Percentiles rank a stretch among this genome's conserved stretches.
phyloP scores from a whole-genome alignment of 2,888 invertebrate species.

The Apamea epomidion region DNA sequence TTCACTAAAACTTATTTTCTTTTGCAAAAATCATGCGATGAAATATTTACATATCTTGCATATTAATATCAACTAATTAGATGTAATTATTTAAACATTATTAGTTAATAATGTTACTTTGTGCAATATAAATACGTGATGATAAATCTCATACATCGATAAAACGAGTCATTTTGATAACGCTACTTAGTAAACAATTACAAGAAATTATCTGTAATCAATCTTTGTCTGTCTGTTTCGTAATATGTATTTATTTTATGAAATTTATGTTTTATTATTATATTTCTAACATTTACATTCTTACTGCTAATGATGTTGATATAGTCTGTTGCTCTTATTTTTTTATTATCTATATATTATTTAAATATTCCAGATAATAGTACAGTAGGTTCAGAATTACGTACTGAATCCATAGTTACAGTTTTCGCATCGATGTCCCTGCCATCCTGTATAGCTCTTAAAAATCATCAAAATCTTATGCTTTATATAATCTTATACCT shows the following conservation, averaged over 20 bases:
- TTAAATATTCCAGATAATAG: too few relatives aligned
- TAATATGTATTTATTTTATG: constrained; percentile 15
- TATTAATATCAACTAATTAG: constrained; percentile 23
- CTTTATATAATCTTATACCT: too few relatives aligned
- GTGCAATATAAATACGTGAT: constrained; percentile 55
- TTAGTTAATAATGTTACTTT: constrained; percentile 33
- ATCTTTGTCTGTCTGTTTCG: constrained; percentile 9
- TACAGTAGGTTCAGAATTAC: too few relatives aligned
- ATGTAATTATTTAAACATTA: constrained; percentile 36
- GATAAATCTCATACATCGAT: constrained; percentile 47
- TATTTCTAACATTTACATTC: too few relatives aligned
- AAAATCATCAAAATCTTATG: background rate
- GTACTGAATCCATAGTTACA: too few relatives aligned
- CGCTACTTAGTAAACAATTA: constrained; percentile 37
- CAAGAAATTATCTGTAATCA: constrained; percentile 28
- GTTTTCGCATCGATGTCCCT: too few relatives aligned
- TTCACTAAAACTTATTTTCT: constrained; percentile 5
- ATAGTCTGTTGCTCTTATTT: too few relatives aligned
- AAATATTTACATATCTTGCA: constrained; percentile 23
- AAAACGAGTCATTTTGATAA: constrained; percentile 49
- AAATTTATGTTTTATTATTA: background rate
- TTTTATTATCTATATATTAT: too few relatives aligned
- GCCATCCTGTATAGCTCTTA: background rate
- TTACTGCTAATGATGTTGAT: too few relatives aligned
- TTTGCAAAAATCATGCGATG: background rate